Percentiles rank a stretch among this genome's conserved stretches.
Evolutionary conservation across 2,888 invertebrate species (phyloP).

Genomic region (Mesopsocus fuscifrons): DNA sequence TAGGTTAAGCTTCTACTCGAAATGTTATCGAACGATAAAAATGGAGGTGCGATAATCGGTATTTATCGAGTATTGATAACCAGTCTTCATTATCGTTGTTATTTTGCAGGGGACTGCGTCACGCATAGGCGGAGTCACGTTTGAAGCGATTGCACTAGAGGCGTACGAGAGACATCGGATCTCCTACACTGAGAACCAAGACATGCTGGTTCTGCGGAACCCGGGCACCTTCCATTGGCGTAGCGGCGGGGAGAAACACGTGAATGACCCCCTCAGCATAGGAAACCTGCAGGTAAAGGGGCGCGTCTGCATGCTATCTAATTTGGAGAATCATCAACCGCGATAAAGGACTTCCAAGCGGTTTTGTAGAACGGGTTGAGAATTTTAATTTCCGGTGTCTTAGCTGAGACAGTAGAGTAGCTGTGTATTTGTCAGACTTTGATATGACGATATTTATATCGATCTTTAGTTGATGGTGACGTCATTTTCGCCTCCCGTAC

Average conservation of each 20-base stretch:
- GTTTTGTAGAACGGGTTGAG: no score
- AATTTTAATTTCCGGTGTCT: no score
- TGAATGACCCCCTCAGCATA: constrained; percentile 82
- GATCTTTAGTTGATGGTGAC: no score
- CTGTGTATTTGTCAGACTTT: no score
- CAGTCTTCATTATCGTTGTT: constrained; percentile 13
- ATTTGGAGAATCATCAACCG: no score
- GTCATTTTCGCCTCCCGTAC: no score
- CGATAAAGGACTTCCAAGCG: no score
- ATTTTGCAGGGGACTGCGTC: constrained; percentile 38
- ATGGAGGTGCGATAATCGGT: constrained; percentile 22
- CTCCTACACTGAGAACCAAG: constrained; percentile 48
- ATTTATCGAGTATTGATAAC: constrained; percentile 19
- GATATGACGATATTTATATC: no score
- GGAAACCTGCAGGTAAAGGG: constrained; percentile 52
- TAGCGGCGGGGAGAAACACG: constrained; percentile 90
- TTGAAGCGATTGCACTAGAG: constrained; percentile 75
- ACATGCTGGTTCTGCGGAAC: constrained; percentile 56
- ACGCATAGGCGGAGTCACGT: constrained; percentile 71
- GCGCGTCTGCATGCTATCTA: no score
- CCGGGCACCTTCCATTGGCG: constrained; percentile 96
- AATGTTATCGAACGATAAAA: constrained; percentile 17
- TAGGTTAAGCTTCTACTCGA: constrained; percentile 28
- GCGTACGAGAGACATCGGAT: constrained; percentile 61
- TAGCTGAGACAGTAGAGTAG: no score